These are phyloP conservation scores for Thera obeliscata DNA, from an alignment of 2,888 invertebrate genomes.

Conservation along the genomic window DNA sequence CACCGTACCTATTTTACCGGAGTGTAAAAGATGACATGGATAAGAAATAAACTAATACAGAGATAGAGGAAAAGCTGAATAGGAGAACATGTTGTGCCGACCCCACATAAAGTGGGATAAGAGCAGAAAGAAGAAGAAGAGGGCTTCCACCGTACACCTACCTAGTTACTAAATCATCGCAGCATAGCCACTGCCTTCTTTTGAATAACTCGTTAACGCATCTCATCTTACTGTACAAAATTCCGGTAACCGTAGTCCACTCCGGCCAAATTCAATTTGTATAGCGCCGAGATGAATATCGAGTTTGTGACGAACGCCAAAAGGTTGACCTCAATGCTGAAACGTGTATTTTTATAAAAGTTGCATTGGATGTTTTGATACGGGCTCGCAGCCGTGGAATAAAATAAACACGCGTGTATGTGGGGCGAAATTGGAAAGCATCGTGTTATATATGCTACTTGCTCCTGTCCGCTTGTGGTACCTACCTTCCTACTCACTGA, in stretches of 20 bases:
- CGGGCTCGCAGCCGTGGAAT: slow-evolving; percentile 48
- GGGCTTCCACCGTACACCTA: background rate
- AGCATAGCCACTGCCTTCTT: slow-evolving; percentile 20
- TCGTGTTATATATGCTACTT: slow-evolving; percentile 46
- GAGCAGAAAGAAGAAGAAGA: no score
- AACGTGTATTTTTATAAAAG: slow-evolving; percentile 53
- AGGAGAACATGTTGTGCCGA: no score
- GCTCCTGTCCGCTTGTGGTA: slow-evolving; percentile 46
- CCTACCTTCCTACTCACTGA: slow-evolving; percentile 19
- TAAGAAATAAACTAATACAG: no score
- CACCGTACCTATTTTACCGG: no score
- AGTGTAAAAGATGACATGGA: no score
- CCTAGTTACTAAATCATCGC: slow-evolving; percentile 6
- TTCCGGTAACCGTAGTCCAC: slow-evolving; percentile 34
- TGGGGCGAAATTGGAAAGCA: slow-evolving; percentile 67
- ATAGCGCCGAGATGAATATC: slow-evolving; percentile 41
- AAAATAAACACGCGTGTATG: slow-evolving; percentile 70
- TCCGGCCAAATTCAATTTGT: slow-evolving; percentile 39
- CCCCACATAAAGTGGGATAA: no score
- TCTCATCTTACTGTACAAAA: slow-evolving; percentile 30
- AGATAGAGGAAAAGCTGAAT: no score
- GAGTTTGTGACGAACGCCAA: slow-evolving; percentile 51
- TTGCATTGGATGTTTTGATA: slow-evolving; percentile 57
- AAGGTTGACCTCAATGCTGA: slow-evolving; percentile 53
- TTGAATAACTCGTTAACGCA: slow-evolving; percentile 17